Evolutionary conservation across 2,113 vertebrate genomes (phyloP).

Genomic region (Phylloscopus trochilus): DNA sequence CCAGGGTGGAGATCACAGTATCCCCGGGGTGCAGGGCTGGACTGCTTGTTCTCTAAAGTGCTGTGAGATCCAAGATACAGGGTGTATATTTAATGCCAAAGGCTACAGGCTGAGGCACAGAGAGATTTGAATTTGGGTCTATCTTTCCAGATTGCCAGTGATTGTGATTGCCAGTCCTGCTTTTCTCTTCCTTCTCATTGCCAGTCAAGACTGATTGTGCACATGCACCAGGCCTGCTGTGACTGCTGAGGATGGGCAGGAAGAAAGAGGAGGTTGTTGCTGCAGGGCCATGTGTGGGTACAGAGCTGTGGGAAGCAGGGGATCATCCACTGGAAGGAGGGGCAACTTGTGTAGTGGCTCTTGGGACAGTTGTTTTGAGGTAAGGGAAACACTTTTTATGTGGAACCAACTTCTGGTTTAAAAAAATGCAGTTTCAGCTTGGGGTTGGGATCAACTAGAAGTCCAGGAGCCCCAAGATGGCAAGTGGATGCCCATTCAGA

Average conservation of each 20-base stretch:
- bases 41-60: not conserved
- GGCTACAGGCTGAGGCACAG: not conserved
- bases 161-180: not conserved
- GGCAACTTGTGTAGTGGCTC: not conserved
- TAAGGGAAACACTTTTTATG: not conserved
- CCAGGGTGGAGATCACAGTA: not conserved
- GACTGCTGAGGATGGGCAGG: not conserved
- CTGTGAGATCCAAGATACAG: not conserved
- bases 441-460: not conserved
- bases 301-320: not conserved
- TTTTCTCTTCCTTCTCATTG: not conserved
- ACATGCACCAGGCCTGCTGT: not conserved
- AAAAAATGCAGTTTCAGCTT: not conserved
- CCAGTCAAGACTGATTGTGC: not conserved
- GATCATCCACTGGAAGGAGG: not conserved
- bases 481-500: accelerated
- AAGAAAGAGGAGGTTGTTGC: not conserved
- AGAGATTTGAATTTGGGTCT: not conserved
- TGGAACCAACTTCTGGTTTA: not conserved
- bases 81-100: not conserved
- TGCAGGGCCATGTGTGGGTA: accelerated
- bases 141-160: not conserved
- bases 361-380: not conserved
- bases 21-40: not conserved
- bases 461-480: not conserved